Percentiles rank a stretch among this genome's conserved stretches.
phyloP scores from a whole-genome alignment of 2,888 invertebrate species.

The Drosophila infuscata region DNA sequence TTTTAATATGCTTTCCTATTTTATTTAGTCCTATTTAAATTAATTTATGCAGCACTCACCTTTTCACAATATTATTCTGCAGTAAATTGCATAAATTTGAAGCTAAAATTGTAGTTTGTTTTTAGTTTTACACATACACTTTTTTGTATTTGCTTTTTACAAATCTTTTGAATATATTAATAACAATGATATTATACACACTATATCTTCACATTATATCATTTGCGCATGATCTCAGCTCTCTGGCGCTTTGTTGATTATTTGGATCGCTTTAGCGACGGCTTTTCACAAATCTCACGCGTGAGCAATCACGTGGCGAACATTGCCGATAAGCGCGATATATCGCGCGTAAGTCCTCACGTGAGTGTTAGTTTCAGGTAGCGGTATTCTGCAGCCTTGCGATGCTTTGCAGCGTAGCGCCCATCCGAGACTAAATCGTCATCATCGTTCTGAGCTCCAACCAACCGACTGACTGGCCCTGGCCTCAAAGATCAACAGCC shows the following conservation, averaged over 20 bases:
- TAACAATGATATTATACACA: not conserved
- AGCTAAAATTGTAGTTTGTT: slow-evolving; percentile 1
- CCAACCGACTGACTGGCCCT: slow-evolving; percentile 69
- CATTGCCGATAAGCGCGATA: slow-evolving; percentile 32
- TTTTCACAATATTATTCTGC: slow-evolving; percentile 38
- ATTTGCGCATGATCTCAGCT: slow-evolving; percentile 10
- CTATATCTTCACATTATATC: slow-evolving; percentile 14
- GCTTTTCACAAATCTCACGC: slow-evolving; percentile 34
- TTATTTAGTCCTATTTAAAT: not conserved
- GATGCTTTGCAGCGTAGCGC: slow-evolving; percentile 82
- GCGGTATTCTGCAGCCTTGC: slow-evolving; percentile 62
- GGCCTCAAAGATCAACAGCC: slow-evolving; percentile 72
- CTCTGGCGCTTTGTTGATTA: slow-evolving; percentile 10
- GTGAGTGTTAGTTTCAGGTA: slow-evolving; percentile 31
- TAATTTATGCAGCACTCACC: slow-evolving; percentile 38
- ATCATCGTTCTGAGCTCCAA: slow-evolving; percentile 75
- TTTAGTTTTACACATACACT: slow-evolving; percentile 13
- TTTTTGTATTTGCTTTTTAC: slow-evolving; percentile 13
- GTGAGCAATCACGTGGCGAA: slow-evolving; percentile 47
- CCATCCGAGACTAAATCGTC: slow-evolving; percentile 82
- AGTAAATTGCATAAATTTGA: slow-evolving; percentile 44
- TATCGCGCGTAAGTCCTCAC: slow-evolving; percentile 26
- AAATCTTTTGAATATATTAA: slow-evolving; percentile 24
- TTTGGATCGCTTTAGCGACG: slow-evolving; percentile 45
- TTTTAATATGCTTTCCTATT: not conserved